Evolutionary conservation across 1,140 invertebrate species (phyloP).

Genomic region (Heliconius eleuchia): DNA sequence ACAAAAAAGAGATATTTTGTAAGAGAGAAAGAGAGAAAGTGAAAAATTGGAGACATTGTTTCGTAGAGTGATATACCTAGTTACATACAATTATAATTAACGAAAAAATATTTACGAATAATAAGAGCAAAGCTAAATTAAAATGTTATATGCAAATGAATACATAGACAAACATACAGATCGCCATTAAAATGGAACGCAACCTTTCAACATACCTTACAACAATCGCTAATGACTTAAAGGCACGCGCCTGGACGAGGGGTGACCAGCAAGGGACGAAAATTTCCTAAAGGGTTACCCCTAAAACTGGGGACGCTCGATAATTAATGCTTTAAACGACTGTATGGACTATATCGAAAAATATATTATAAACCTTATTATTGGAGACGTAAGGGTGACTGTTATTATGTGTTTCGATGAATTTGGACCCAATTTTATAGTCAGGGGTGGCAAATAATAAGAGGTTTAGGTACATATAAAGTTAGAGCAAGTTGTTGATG

Average conservation of each 20-base stretch:
- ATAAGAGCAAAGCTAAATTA: background rate
- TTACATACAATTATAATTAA: background rate
- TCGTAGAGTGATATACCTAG: no score
- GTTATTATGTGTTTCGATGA: constrained; percentile 44
- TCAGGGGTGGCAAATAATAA: constrained; percentile 78
- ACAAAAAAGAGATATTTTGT: no score
- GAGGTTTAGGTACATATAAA: constrained; percentile 77
- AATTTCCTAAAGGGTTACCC: constrained; percentile 78
- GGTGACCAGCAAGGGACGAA: constrained; percentile 77
- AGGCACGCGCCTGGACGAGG: constrained; percentile 71
- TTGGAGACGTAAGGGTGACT: constrained; percentile 42
- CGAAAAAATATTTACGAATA: background rate
- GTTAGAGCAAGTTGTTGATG: constrained; percentile 78
- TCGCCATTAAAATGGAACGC: constrained; percentile 35
- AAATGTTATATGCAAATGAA: constrained; percentile 21
- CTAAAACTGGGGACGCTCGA: constrained; percentile 69
- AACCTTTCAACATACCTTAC: constrained; percentile 64
- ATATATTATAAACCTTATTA: constrained; percentile 42
- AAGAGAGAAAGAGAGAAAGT: no score
- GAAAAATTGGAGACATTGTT: no score
- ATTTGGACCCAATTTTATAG: constrained; percentile 78
- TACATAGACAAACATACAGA: constrained; percentile 19
- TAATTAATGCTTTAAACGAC: constrained; percentile 78
- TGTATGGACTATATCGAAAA: constrained; percentile 45
- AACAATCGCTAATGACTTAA: constrained; percentile 71